Base-by-base conservation (phyloP, 2,888 invertebrate species). In the Acrocyrtus sp. region DNA sequence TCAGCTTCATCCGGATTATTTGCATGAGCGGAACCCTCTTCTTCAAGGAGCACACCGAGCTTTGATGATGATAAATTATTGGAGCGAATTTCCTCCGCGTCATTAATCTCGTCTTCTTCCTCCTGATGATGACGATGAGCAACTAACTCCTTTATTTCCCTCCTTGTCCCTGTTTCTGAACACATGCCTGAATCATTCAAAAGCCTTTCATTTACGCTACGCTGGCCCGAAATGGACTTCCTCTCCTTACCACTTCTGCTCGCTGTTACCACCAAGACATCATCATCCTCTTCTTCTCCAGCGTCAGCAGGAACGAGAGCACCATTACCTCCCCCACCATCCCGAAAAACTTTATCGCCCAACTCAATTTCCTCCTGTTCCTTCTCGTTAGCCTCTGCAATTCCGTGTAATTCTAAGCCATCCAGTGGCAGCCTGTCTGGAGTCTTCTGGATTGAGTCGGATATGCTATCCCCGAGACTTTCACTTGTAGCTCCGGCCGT, bases 401-500 rank as follows among this genome's bases (percentile, higher is more conserved):
- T 70, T 41, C 45, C 62, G n/a, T 53, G 65, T 26, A 63, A 19
- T 56, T 58, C 63, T 3, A 62, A 62, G 26, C 21, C 5, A 43
- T 72, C 75, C 15, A 57, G 50, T n/a, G 45, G n/a, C 15, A 34
- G 21, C 15, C 48, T 58, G 12, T 72, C 72, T 15, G 62, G 67
- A 22, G 74, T 72, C 48, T 76, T 72, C 34, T 76, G 77, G 56
- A 74, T 68, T 8, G 79, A 79, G 61, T 79, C 79, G 76, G 78
- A 76, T 47, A 78, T 34, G 54, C 78, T 78, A 56, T 79, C 79
- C 10, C 72, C 78, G 15, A 76, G 45, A 26, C 77, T 78, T 65
- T 73, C 60, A 66, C 66, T 66, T 66, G 60, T 72, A 51, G 61
- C 66, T 51, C 51, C 65, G 4, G 61, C 39, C 3, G 62, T 57